phyloP scores from a whole-genome alignment of 2,797 vertebrate genomes.

The Nyctibius grandis region DNA sequence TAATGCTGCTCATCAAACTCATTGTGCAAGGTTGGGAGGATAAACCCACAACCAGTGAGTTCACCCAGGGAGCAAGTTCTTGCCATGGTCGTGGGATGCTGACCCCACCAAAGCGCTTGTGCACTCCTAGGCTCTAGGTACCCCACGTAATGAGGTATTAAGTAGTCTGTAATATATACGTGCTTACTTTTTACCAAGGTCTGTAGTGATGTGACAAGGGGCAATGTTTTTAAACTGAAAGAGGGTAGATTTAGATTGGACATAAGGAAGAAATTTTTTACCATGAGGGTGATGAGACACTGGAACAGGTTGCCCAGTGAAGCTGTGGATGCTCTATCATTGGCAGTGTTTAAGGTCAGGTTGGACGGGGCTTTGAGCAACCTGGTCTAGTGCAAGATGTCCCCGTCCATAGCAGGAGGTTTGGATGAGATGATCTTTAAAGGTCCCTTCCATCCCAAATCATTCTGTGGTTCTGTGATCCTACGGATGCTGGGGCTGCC shows the following conservation, averaged over 20 bases:
- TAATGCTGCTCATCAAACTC: background rate
- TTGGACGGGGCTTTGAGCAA: background rate
- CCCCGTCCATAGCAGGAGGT: background rate
- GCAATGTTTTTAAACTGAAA: background rate
- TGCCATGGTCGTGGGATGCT: background rate
- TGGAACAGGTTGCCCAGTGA: background rate
- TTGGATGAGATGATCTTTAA: background rate
- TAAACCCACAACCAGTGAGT: background rate
- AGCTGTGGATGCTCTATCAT: background rate
- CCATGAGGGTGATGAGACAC: background rate
- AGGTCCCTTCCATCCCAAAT: background rate
- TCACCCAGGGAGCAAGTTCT: background rate
- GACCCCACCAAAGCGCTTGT: accelerated
- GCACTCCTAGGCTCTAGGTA: background rate
- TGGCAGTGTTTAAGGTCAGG: background rate
- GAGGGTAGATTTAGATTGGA: background rate
- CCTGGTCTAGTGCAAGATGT: background rate
- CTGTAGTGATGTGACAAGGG: background rate
- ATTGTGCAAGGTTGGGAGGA: accelerated
- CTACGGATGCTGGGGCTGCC: background rate
- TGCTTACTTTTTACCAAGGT: background rate
- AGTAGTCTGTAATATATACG: background rate
- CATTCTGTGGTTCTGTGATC: background rate
- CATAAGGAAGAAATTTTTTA: background rate
- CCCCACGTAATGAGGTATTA: background rate